Conservation (phyloP, 1,140 invertebrate genomes). For the Thaumetopoea pityocampa region DNA sequence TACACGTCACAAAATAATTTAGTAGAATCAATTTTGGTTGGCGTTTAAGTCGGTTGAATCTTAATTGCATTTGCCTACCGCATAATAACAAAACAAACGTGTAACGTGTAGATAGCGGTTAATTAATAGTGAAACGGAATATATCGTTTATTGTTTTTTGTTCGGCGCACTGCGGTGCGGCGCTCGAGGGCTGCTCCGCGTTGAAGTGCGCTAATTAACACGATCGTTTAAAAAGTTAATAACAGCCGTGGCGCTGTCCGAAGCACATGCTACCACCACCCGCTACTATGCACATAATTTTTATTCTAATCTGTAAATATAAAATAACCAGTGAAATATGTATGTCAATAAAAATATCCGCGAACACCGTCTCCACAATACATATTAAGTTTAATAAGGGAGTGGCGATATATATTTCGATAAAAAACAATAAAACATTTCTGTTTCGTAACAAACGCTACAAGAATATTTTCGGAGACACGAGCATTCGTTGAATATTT, state of each 20-base stretch:
- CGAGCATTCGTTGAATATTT: constrained; percentile 26
- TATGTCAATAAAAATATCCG: background rate
- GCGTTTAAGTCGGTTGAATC: constrained; percentile 7
- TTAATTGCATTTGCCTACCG: constrained; percentile 13
- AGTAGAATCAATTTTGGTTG: no score
- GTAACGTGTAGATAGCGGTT: constrained; percentile 34
- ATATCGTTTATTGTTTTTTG: constrained; percentile 60
- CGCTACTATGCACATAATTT: background rate
- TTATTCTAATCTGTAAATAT: constrained; percentile 15
- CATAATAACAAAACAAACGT: constrained; percentile 11
- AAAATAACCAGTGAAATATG: no score
- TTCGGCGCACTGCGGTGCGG: constrained; percentile 19
- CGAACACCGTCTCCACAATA: no score
- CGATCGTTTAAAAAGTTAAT: constrained; percentile 74
- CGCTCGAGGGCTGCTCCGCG: constrained; percentile 47
- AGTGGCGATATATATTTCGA: no score
- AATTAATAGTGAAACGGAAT: constrained; percentile 62
- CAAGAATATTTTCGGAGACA: constrained; percentile 22
- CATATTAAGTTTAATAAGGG: no score
- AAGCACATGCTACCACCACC: constrained; percentile 57
- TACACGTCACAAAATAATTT: no score
- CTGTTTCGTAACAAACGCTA: constrained; percentile 12
- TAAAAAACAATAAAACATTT: constrained; percentile 15
- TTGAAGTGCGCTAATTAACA: constrained; percentile 68
- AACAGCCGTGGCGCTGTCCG: constrained; percentile 61